Conservation (phyloP, 2,113 vertebrate genomes). For the Protomyctophum bolini region DNA sequence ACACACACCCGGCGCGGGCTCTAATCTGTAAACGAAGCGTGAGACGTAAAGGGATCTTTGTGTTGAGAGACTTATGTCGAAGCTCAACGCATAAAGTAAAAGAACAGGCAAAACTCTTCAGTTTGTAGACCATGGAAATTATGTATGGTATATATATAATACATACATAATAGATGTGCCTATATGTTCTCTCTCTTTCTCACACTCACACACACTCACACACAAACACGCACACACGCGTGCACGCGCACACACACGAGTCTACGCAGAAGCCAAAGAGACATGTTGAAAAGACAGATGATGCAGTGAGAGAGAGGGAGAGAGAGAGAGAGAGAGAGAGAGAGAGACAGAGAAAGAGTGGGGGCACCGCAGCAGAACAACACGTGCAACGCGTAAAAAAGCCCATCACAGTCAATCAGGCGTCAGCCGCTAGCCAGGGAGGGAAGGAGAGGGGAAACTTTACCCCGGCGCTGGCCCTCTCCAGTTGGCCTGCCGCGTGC, state of each 20-base stretch:
- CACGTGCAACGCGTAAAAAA: slow-evolving; percentile 74
- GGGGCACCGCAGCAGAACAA: slow-evolving; percentile 61
- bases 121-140: slow-evolving; percentile 4
- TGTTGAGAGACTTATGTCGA: slow-evolving; percentile 49
- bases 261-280: slow-evolving; percentile 47
- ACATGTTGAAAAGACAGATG: too few species aligned
- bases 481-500: slow-evolving; percentile 65
- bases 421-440: slow-evolving; percentile 65
- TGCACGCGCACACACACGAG: slow-evolving; percentile 31
- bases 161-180: too few species aligned
- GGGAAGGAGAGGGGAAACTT: slow-evolving; percentile 65
- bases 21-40: slow-evolving; percentile 54
- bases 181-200: too few species aligned
- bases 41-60: slow-evolving; percentile 34
- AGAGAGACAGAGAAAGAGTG: slow-evolving; percentile 66
- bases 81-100: slow-evolving; percentile 42
- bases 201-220: too few species aligned
- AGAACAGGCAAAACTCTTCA: slow-evolving; percentile 42
- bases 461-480: slow-evolving; percentile 66
- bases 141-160: too few species aligned
- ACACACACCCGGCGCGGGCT: slow-evolving; percentile 18
- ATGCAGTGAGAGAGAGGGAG: slow-evolving; percentile 22
- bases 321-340: slow-evolving; percentile 40
- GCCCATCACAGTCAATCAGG: slow-evolving; percentile 79
- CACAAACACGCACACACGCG: slow-evolving; percentile 7